Evolutionary conservation across 2,888 invertebrate genomes (phyloP), one percentile per base, ranked within the genome.

Genomic region (Esperia sulphurella): DNA sequence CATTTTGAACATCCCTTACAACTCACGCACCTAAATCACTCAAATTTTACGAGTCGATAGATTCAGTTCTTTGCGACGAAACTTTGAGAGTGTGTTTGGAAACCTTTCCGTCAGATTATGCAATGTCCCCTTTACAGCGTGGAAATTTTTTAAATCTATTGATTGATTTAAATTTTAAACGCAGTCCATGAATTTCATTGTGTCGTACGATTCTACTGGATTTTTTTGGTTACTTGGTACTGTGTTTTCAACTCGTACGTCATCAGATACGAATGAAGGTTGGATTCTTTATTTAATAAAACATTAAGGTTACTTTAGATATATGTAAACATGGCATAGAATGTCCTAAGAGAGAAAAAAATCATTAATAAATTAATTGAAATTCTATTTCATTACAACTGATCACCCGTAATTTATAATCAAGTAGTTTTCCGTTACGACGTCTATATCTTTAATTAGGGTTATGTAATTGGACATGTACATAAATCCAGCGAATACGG

Each of bases 401-500:
- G 21, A 5, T 5, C 3, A 21, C 5, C 5, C 5, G 21, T 21
- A 21, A 21, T 21, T 21, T 21, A 21, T 2, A 21, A 21, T 21
- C 21, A 21, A 21, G 21, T 21, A 5, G 2, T 21, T 21, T 21
- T 21, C 21, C 21, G 21, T 21, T 5, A 21, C 21, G 21, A 21
- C 21, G 12, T 38, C 14, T 50, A 44, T 50, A 48, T 46, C 49
- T 53, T 68, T 72, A 80, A 76, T 79, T 75, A 78, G 68, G 62
- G 73, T 71, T 71, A 71, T 70, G 71, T 76, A 74, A 75, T 72
- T 68, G 73, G 62, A 61, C 60, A 51, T 54, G 67, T 65, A 67
- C 74, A 85, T 87, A 87, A 87, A 87, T 87, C 77, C 62, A 61
- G 71, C 75, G 73, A 80, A 86, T 82, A 87, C 82, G 79, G 85